Base-by-base conservation (phyloP, 2,888 invertebrate genomes). In the Selenia dentaria region DNA sequence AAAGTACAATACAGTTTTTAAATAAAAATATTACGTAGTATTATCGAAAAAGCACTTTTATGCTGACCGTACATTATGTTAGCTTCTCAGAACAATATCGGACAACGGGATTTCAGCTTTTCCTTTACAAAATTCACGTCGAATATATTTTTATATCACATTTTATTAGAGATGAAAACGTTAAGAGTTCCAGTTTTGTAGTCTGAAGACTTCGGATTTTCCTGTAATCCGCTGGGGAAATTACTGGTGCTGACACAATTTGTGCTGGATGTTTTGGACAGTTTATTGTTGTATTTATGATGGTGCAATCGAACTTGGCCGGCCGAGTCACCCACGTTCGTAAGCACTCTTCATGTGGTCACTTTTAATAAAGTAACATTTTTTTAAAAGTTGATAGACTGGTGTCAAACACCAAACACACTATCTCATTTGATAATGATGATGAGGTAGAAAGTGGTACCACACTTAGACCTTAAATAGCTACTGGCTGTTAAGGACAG, bases 11-110 rank as follows among this genome's bases (percentile, higher is more conserved):
- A n/a, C n/a, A n/a, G n/a, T n/a, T n/a, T n/a, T n/a, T n/a, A n/a
- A n/a, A n/a, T n/a, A n/a, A n/a, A n/a, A n/a, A n/a, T 54, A 46
- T 50, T 38, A 34, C 40, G 51, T 51, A 51, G 18, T 16, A 43
- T 39, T 32, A 6, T 32, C 31, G 45, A 46, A 40, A 49, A 42
- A 26, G 1, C 6, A n/a, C 10, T 6, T 20, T 35, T 32, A 24
- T 51, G 41, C 54, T 10, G 32, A 51, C 56, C 12, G 11, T 53
- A 48, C 51, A 10, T 38, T 35, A 38, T 22, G 35, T 33, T 53
- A 53, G 32, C 34, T 41, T 26, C 49, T 37, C 34, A 24, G 33
- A 49, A 38, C 48, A 51, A 53, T 57, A 41, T 44, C 32, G 39
- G 27, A 46, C 35, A 33, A 5, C 29, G 34, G 37, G 33, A 24